Base-by-base conservation (phyloP, 2,888 invertebrate genomes). In the Adineta ricciae region DNA sequence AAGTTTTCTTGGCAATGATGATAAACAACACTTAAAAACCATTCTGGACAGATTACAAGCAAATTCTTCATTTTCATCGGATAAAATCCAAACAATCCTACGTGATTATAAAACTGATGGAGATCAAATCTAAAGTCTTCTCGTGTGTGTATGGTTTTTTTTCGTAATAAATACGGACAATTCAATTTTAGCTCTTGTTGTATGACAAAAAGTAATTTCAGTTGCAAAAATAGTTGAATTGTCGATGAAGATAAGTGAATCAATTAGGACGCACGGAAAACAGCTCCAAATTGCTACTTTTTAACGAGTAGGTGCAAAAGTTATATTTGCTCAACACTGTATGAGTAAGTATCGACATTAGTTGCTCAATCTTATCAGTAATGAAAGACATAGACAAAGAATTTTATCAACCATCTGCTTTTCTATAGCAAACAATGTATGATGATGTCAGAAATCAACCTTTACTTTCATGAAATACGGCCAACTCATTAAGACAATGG, bases 1-100 rank as follows among this genome's bases (percentile, higher is more conserved):
- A 11, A 85, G 83, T 73, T 84, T 85, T 82, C 52, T 85, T 24
- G 46, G 52, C 21, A 46, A 36, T 41, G 32, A 72, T 8, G 85
- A 85, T 27, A 85, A 85, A 54, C 36, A 83, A 83, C n/a, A n/a
- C 24, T 78, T 78, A 41, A 41, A 41, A 41, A 78, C 41, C 9
- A 78, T 21, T 78, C 4, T 78, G n/a, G 3, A 78, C 21, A 41
- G n/a, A 41, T 32, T 78, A 78, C 14, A 38, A 41, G 41, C 2
- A 11, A 11, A 38, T 41, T 7, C 1, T 41, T 41, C 24, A 78
- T 64, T 27, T 3, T 78, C 41, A 78, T n/a, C 24, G 11, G 78
- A 78, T 19, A 78, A 78, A 41, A n/a, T 78, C 24, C 38, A 78
- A 78, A 78, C 11, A 36, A 24, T 78, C 1, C n/a, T 78, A 41